Percentiles rank a stretch among this genome's conserved stretches.
Conservation (phyloP, 2,888 invertebrate genomes). For the Acleris cristana region DNA sequence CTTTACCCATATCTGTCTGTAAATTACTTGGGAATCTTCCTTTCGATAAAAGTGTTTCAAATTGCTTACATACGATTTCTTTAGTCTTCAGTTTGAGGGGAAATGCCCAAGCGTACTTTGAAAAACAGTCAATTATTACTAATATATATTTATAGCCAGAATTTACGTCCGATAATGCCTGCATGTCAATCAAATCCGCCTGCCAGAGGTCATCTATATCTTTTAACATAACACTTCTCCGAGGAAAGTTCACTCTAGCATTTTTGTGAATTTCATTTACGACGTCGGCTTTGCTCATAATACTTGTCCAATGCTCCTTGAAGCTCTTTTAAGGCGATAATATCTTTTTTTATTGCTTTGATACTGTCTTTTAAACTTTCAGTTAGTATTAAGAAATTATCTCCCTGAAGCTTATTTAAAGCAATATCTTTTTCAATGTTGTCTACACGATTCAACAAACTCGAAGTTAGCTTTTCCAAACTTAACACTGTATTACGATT, state of each 20-base stretch:
- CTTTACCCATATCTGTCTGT: constrained; percentile 42
- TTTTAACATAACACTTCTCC: constrained; percentile 49
- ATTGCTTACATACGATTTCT: not conserved
- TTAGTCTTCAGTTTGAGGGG: constrained; percentile 10
- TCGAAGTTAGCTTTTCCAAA: too few relatives aligned
- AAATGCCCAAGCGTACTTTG: constrained; percentile 8
- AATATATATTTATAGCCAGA: constrained; percentile 9
- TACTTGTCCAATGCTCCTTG: constrained; percentile 11
- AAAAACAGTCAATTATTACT: constrained; percentile 1
- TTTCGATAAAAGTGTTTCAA: not conserved
- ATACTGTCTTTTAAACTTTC: too few relatives aligned
- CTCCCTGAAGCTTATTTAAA: too few relatives aligned
- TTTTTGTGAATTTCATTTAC: constrained; percentile 57
- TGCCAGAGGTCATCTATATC: constrained; percentile 60
- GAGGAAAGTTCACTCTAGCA: constrained; percentile 53
- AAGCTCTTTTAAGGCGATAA: not conserved
- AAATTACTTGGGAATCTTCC: constrained; percentile 3
- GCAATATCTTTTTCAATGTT: too few relatives aligned
- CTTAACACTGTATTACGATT: too few relatives aligned
- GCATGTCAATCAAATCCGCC: constrained; percentile 51
- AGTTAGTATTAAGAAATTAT: too few relatives aligned
- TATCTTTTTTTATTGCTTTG: too few relatives aligned
- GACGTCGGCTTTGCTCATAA: constrained; percentile 38
- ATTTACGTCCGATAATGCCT: constrained; percentile 16
- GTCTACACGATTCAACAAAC: too few relatives aligned